A percentile compares a stretch with the other conserved stretches of the same genome.
Evolutionary conservation across 2,888 invertebrate genomes (phyloP).

Genomic region (Caenorhabditis sp.): DNA sequence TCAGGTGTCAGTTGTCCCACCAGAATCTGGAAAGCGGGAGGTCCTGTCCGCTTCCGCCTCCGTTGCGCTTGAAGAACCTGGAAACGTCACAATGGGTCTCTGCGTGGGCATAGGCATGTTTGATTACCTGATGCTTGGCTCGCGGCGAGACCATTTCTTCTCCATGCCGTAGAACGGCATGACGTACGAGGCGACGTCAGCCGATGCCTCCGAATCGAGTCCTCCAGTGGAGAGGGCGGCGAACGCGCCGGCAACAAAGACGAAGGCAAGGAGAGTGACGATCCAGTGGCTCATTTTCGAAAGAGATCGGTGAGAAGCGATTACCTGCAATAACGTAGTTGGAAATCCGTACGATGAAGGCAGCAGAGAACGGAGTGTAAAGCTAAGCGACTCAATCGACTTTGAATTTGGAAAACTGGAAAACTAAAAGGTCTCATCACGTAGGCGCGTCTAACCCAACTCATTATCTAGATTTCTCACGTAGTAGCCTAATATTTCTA

Average conservation of each 20-base stretch:
- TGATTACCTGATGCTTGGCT: slow-evolving; percentile 56
- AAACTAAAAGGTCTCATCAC: neutral
- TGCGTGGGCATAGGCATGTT: neutral
- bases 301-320: slow-evolving; percentile 23
- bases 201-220: slow-evolving; percentile 27
- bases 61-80: slow-evolving; percentile 57
- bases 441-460: slow-evolving; percentile 3
- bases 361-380: neutral
- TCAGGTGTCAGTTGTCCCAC: slow-evolving; percentile 35
- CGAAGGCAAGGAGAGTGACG: slow-evolving; percentile 40
- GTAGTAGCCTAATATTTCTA: neutral
- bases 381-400: too few relatives aligned
- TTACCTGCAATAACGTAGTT: slow-evolving; percentile 22
- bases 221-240: slow-evolving; percentile 28
- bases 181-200: slow-evolving; percentile 31
- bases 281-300: slow-evolving; percentile 56
- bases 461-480: slow-evolving; percentile 3
- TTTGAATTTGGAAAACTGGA: neutral
- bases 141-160: slow-evolving; percentile 60
- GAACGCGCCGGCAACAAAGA: slow-evolving; percentile 41
- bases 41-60: slow-evolving; percentile 35
- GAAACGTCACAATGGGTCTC: neutral
- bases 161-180: slow-evolving; percentile 58
- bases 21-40: slow-evolving; percentile 23
- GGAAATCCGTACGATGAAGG: neutral